Evolutionary conservation across 2,113 vertebrate species (phyloP).

Genomic region (Istiophorus platypterus): DNA sequence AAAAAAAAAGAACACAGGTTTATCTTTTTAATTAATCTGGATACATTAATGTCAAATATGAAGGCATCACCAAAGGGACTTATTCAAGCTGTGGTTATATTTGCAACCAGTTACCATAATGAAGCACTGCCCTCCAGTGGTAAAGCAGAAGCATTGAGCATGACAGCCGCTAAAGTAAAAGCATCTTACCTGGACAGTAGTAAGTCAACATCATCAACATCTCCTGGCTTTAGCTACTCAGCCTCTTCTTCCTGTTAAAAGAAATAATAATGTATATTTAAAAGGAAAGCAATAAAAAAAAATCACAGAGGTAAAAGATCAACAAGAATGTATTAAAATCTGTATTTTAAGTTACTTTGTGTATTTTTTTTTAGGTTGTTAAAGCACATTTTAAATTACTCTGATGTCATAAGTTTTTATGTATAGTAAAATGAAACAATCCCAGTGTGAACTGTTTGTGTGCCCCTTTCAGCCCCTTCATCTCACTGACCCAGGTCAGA

Average conservation of each 20-base stretch:
- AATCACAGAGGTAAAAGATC: not conserved
- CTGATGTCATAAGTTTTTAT: not conserved
- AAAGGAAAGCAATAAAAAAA: not conserved
- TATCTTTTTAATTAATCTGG: constrained; percentile 59
- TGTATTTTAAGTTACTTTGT: not conserved
- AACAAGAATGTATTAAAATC: not conserved
- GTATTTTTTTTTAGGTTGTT: not conserved
- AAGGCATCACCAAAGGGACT: constrained; percentile 7
- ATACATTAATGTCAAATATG: constrained; percentile 48
- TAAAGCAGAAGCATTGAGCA: not conserved
- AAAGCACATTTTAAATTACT: not conserved
- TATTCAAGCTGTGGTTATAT: not conserved
- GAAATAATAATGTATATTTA: not conserved
- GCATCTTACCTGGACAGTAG: constrained; percentile 66
- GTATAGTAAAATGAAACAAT: not conserved
- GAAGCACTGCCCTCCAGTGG: constrained; percentile 74
- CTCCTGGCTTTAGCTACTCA: constrained; percentile 60
- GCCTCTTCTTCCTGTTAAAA: constrained; percentile 76
- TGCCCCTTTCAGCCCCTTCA: not conserved
- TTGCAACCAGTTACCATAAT: constrained; percentile 11
- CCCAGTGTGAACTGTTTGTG: not conserved
- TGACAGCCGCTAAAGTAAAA: not conserved
- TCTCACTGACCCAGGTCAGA: not conserved
- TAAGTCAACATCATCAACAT: constrained; percentile 25
- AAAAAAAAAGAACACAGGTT: constrained; percentile 21